Base-by-base conservation (phyloP, 2,888 invertebrate species). In the Drosophila leonis region DNA sequence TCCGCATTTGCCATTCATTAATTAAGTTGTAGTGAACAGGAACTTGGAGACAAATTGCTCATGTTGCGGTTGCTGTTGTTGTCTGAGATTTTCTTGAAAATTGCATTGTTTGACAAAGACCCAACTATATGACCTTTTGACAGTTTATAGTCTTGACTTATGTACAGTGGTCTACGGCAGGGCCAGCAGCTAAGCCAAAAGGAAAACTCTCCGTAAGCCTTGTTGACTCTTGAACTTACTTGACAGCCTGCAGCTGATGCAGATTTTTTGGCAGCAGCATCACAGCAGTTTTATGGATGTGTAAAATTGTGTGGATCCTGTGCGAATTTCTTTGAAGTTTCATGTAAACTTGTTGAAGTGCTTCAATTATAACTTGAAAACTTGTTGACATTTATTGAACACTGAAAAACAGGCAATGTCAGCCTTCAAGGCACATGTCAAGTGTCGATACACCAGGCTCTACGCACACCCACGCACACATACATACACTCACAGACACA, bases 381-480 rank as follows among this genome's bases (percentile, higher is more conserved):
- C 88, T 88, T 84, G 85, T 82, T 84, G 88, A 84, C 83, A 82
- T 74, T 82, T 74, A 84, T 84, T 76, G 83, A 87, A 88, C 83
- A 87, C 73, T 68, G 59, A 57, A 63, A 63, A 65, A 71, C 59
- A 65, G 61, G 54, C 59, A 69, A 65, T 65, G 51, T 57, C 39
- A 52, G 71, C 46, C 65, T 62, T 52, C 67, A 60, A 67, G 49
- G 41, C 41, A 39, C 66, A 62, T 71, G 55, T 65, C 56, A 72
- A 63, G 56, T 54, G 31, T 56, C 54, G 20, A 37, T 48, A 57
- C 64, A 60, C 63, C 29, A 55, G 63, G 60, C 60, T 56, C 49
- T 49, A 71, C 27, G 56, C 31, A 41, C 37, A 33, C 44, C 42
- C 15, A 46, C 20, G 54, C 33, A 63, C 12, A 51, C 10, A 41